phyloP scores from a whole-genome alignment of 2,113 vertebrate species.

The Turdus rufiventris region DNA sequence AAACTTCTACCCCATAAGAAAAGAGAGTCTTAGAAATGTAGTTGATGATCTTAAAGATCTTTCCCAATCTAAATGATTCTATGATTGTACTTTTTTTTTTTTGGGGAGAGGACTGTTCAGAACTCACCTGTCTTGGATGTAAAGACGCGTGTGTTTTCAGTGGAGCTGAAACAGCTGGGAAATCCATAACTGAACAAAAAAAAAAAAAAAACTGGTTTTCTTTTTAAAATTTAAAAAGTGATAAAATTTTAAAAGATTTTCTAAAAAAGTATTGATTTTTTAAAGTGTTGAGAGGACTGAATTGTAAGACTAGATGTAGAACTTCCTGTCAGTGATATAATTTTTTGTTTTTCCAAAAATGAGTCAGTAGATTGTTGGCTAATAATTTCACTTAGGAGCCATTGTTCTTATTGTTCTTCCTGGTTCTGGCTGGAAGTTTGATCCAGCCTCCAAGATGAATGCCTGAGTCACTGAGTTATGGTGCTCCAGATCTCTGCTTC shows the following conservation, averaged over 20 bases:
- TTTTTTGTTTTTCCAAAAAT: background rate
- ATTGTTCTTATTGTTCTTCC: background rate
- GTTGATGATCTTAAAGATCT: background rate
- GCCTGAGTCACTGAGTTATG: background rate
- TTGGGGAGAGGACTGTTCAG: background rate
- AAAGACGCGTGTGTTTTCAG: background rate
- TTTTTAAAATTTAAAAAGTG: background rate
- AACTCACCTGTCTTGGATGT: background rate
- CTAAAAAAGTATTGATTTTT: rapidly evolving
- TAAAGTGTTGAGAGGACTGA: background rate
- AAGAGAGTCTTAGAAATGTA: background rate
- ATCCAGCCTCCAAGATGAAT: background rate
- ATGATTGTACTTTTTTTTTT: background rate
- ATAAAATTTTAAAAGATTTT: background rate
- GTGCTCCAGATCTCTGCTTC: background rate
- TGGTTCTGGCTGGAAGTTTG: background rate
- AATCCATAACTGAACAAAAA: rapidly evolving
- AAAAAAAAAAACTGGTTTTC: rapidly evolving
- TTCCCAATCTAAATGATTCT: background rate
- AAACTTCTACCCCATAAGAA: background rate
- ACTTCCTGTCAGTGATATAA: background rate
- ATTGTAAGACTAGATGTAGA: background rate
- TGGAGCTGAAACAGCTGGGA: background rate
- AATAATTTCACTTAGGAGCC: background rate
- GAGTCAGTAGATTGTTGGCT: background rate